Conservation (phyloP, 2,888 invertebrate species). For the Stenolophus ochropezus region DNA sequence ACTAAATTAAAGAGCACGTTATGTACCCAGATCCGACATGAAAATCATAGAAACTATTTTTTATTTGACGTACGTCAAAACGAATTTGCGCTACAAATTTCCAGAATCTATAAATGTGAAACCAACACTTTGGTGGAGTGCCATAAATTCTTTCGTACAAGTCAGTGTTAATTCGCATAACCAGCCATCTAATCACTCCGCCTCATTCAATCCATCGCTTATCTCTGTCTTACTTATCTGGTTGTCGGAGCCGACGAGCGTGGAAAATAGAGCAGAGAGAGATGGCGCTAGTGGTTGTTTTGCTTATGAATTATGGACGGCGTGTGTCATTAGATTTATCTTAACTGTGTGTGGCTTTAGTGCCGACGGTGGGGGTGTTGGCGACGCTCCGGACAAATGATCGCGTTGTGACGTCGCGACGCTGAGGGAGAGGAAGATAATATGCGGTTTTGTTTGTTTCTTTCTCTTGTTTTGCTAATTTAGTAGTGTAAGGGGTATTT, state of each 20-base stretch:
- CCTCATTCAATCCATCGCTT: constrained; percentile 1
- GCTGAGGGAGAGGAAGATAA: constrained; percentile 19
- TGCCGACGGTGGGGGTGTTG: background rate
- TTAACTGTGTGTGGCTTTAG: constrained; percentile 50
- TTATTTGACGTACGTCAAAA: too few species aligned
- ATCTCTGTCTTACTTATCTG: background rate
- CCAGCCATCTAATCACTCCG: background rate
- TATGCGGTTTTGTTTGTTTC: constrained; percentile 50
- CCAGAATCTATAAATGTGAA: background rate
- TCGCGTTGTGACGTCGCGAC: constrained; percentile 37
- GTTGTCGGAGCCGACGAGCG: background rate
- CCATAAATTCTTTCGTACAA: background rate
- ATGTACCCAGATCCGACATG: too few species aligned
- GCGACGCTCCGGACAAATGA: constrained; percentile 40
- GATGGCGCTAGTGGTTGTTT: constrained; percentile 15
- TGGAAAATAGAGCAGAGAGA: constrained; percentile 25
- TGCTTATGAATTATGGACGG: constrained; percentile 55
- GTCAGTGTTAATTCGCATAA: constrained; percentile 1
- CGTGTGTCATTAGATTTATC: constrained; percentile 57
- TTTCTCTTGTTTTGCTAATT: constrained; percentile 42
- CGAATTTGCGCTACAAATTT: too few species aligned
- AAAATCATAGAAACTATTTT: too few species aligned
- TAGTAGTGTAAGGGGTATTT: constrained; percentile 34
- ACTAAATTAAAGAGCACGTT: too few species aligned
- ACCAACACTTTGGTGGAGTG: background rate